Percentiles rank a stretch among this genome's conserved stretches.
Evolutionary conservation across 2,888 invertebrate genomes (phyloP).

Genomic region (Clusia tigrina): DNA sequence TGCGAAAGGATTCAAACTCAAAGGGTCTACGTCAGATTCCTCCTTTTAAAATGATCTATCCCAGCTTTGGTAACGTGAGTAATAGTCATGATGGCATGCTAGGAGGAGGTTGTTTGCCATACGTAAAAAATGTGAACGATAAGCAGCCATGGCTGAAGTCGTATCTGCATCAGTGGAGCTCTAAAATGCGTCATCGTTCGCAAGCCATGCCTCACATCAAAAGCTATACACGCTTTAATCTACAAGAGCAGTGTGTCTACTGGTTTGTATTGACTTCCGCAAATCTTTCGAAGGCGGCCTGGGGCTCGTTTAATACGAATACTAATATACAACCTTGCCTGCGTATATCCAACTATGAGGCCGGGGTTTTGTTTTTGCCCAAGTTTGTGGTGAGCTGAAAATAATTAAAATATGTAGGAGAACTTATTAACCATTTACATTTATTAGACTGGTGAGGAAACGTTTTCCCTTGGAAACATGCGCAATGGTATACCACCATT

Average conservation of each 20-base stretch:
- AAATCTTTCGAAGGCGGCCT: constrained; percentile 96
- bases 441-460: constrained; percentile 69
- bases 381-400: constrained; percentile 75
- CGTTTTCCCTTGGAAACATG: constrained; percentile 67
- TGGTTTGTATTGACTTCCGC: constrained; percentile 92
- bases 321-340: constrained; percentile 68
- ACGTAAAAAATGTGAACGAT: constrained; percentile 75
- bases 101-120: constrained; percentile 91
- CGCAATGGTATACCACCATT: constrained; percentile 63
- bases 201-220: constrained; percentile 96
- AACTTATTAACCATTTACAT: neutral
- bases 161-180: constrained; percentile 85
- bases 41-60: constrained; percentile 75
- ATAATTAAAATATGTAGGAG: neutral
- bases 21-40: constrained; percentile 68
- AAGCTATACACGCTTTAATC: constrained; percentile 80
- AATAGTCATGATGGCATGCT: constrained; percentile 83
- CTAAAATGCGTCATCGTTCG: constrained; percentile 73
- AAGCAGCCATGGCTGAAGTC: constrained; percentile 86
- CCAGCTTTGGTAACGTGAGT: constrained; percentile 83
- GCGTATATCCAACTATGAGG: constrained; percentile 87
- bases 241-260: constrained; percentile 66
- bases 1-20: constrained; percentile 67
- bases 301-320: constrained; percentile 79
- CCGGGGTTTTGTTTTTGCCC: constrained; percentile 89